Conservation (phyloP, 2,888 invertebrate species). For the Lasioglossum leucozonium region DNA sequence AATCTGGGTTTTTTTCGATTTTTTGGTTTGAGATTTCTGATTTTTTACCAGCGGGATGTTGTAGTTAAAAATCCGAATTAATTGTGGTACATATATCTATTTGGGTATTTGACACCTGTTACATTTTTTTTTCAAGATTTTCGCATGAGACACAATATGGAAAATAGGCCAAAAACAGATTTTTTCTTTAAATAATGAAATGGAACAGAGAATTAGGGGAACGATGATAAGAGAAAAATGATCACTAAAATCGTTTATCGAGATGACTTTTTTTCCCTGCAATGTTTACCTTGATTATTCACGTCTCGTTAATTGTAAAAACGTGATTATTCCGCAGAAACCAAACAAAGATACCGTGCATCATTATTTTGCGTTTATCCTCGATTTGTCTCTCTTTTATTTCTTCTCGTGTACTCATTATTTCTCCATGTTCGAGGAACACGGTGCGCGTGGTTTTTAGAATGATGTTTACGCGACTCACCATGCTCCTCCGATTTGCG, state of each 20-base stretch:
- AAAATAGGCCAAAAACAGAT: too few relatives aligned
- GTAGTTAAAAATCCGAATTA: too few relatives aligned
- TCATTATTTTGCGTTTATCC: not conserved
- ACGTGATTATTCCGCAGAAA: not conserved
- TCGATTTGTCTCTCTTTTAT: not conserved
- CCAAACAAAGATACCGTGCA: not conserved
- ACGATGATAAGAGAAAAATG: not conserved
- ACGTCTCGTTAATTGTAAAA: not conserved
- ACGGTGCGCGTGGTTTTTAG: not conserved
- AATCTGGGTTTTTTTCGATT: not conserved
- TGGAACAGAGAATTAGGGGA: too few relatives aligned
- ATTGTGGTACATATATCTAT: too few relatives aligned
- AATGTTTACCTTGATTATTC: not conserved
- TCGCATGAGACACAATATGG: too few relatives aligned
- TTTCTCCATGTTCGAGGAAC: not conserved
- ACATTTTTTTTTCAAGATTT: too few relatives aligned
- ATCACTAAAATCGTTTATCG: not conserved
- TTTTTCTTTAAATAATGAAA: too few relatives aligned
- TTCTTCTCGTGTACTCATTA: not conserved
- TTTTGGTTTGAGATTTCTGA: too few relatives aligned
- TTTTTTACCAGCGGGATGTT: not conserved
- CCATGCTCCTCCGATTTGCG: not conserved
- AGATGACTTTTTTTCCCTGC: not conserved
- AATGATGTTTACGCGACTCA: not conserved
- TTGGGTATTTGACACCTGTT: too few relatives aligned